Evolutionary conservation across 2,888 invertebrate genomes (phyloP).

Genomic region (Helobdella robusta): DNA sequence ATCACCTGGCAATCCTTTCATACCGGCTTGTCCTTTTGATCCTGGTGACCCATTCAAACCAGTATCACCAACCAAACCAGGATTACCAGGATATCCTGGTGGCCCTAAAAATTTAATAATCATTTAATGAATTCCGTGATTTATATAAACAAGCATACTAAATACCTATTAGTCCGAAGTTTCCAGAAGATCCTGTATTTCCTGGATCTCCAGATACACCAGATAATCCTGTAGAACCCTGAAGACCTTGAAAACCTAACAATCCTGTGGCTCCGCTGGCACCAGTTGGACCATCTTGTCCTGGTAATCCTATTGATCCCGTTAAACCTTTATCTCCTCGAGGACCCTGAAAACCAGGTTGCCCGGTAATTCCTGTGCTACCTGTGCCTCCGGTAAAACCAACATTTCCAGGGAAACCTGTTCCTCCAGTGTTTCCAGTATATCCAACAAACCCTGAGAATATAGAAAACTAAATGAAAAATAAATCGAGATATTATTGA

Average conservation of each 20-base stretch:
- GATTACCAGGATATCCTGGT: too few species aligned
- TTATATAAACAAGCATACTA: too few species aligned
- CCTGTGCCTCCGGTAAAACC: constrained; percentile 22
- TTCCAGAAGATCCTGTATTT: background rate
- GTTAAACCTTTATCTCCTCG: background rate
- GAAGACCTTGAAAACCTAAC: background rate
- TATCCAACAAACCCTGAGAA: constrained; percentile 10
- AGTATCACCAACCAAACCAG: constrained; percentile 4
- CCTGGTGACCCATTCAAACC: background rate
- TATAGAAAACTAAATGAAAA: background rate
- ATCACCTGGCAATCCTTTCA: constrained; percentile 5
- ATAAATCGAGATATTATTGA: background rate
- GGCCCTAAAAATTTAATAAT: too few species aligned
- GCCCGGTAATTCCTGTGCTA: constrained; percentile 26
- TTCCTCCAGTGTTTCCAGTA: constrained; percentile 28
- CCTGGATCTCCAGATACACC: background rate
- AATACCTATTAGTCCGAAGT: background rate
- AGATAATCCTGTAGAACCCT: background rate
- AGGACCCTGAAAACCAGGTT: constrained; percentile 12
- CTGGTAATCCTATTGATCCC: constrained; percentile 5
- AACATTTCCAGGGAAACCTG: constrained; percentile 23
- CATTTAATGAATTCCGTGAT: too few species aligned
- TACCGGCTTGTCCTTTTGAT: background rate
- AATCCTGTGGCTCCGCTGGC: background rate
- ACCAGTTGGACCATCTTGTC: constrained; percentile 7